Evolutionary conservation across 1,140 invertebrate species (phyloP).

Genomic region (Telenomus remus): DNA sequence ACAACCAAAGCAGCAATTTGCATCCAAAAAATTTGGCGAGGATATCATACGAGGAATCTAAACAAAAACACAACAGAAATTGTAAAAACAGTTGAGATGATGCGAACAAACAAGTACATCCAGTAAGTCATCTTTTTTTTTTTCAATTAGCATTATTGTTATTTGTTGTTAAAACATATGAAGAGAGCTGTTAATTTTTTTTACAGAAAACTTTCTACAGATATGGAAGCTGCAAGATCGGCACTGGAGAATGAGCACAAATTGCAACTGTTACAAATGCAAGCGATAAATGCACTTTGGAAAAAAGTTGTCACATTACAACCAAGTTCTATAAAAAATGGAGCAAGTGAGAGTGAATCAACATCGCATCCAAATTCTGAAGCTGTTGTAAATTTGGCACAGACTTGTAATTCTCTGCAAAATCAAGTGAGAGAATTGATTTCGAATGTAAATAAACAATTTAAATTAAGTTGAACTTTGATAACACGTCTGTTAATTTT

Average conservation of each 20-base stretch:
- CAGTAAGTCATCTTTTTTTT: constrained; percentile 78
- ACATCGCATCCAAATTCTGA: constrained; percentile 73
- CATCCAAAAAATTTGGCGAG: constrained; percentile 92
- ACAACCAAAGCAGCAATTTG: constrained; percentile 81
- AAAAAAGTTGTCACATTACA: constrained; percentile 88
- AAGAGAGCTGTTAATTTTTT: not conserved
- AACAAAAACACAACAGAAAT: constrained; percentile 84
- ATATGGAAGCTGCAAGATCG: constrained; percentile 87
- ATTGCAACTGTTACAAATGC: constrained; percentile 90
- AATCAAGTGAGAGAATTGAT: constrained; percentile 60
- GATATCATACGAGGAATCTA: constrained; percentile 87
- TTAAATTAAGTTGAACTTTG: no score
- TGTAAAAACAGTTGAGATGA: constrained; percentile 86
- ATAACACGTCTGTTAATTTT: no score
- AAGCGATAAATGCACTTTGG: constrained; percentile 92
- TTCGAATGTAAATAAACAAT: not conserved
- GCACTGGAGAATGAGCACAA: constrained; percentile 90
- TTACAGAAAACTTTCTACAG: constrained; percentile 82
- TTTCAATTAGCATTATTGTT: not conserved
- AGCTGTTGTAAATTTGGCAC: constrained; percentile 76
- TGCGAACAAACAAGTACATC: constrained; percentile 89
- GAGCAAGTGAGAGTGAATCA: constrained; percentile 54
- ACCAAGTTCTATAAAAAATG: constrained; percentile 64
- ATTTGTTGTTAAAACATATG: not conserved
- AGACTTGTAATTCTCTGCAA: constrained; percentile 75